Base-by-base conservation (phyloP, 2,797 vertebrate species). In the Kryptolebias ocellatus region DNA sequence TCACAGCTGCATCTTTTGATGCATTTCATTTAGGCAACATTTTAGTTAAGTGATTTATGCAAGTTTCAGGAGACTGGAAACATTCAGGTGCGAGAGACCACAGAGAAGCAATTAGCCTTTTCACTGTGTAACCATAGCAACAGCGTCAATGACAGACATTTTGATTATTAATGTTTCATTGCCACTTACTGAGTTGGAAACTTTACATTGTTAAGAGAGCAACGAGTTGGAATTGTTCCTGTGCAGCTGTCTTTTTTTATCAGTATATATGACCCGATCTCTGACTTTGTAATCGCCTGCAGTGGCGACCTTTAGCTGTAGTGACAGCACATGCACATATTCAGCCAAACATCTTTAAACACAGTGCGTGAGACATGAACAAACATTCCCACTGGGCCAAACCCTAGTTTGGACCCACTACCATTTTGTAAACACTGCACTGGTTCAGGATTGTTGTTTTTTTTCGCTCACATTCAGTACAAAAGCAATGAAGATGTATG, bases 301-400 rank as follows among this genome's bases (percentile, higher is more conserved):
- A 14, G 29, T 44, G 56, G 17, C 27, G 62, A 85, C 78, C 78
- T 80, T 76, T 73, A 74, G 60, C 67, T 72, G 57, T 39, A 31
- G 49, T 54, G 59, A 56, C 59, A 14, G 64, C 71, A 37, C 53
- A 67, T 63, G 37, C 53, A 67, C 62, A 69, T 74, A 74, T 80
- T 84, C 81, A 62, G 37, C 14, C 31, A 55, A 78, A 70, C 72
- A 58, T 87, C 72, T 86, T 80, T 67, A 83, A 87, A 85, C 74
- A 83, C 51, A 14, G 10, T 3, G 31, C 57, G 39, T 52, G 44
- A 64, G 31, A 46, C 50, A 67, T 15, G 55, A 44, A 58, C 62
- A 86, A 82, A 84, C 70, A 78, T 66, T 44, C 56, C 70, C 62
- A 18, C 8, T 52, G 54, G 65, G 51, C 46, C 49, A 52, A 66